Base-by-base conservation (phyloP, 2,888 invertebrate species). In the Pharmacophagus antenor region DNA sequence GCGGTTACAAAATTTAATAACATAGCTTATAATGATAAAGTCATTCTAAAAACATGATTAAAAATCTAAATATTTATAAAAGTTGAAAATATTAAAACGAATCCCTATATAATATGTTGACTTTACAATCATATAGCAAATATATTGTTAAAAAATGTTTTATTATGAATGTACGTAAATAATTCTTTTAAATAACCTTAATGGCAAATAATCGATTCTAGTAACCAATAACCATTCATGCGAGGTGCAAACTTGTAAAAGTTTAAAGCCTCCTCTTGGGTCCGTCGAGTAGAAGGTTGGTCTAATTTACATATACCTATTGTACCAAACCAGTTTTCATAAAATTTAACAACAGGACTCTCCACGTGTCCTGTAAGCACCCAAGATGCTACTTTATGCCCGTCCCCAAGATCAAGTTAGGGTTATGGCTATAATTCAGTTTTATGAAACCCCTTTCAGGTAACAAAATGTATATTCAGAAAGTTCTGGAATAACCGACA, bases 401-500 rank as follows among this genome's bases (percentile, higher is more conserved):
- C 77, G 82, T 85, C 79, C 82, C 82, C 79, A 77, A 85, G 82
- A 82, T 81, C 82, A 76, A 88, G 82, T 87, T 83, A 82, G 82
- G 83, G 85, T 87, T 88, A 89, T 86, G 69, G 75, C 84, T 81
- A 88, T 89, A 88, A 87, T 87, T 89, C 83, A 85, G 84, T 86
- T 87, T 89, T 89, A 89, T 88, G 88, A 83, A 88, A 86, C 87
- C 84, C 82, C 82, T 85, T 86, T 81, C 83, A 85, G 85, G 84
- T 88, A 84, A 84, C 84, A 83, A 84, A 85, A 83, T 86, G 80
- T 86, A 75, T 82, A 73, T 82, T 80, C 73, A 72, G 70, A 79
- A 85, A 83, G 80, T 85, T 87, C 79, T 76, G 82, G 82, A 79
- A 81, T 82, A 81, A 80, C 74, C 81, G 70, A 77, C 70, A 73